Conservation (phyloP, 2,113 vertebrate species). For the Antigone vipio region DNA sequence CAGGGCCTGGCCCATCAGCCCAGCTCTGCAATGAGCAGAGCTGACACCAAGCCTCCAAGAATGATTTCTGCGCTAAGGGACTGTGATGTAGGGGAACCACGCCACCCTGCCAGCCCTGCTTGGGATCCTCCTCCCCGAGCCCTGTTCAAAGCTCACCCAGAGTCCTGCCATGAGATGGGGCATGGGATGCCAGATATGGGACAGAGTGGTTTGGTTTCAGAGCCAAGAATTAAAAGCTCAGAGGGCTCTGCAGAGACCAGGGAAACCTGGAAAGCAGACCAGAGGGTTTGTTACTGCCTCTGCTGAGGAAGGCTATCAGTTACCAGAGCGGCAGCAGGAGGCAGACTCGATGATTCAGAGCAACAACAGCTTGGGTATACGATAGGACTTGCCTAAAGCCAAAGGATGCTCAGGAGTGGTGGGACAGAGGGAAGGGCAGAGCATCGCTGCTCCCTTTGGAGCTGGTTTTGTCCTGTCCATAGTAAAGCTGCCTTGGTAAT, state of each 20-base stretch:
- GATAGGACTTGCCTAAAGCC: conserved; percentile 5
- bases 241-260: background rate
- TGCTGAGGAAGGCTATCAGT: background rate
- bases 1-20: background rate
- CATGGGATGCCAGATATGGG: background rate
- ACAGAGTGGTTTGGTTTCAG: background rate
- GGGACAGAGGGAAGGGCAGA: background rate
- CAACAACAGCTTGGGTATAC: background rate
- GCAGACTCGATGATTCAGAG: background rate
- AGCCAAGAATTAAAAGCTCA: background rate
- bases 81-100: background rate
- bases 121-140: fast-evolving
- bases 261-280: background rate
- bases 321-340: background rate
- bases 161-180: background rate
- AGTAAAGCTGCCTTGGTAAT: background rate
- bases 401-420: background rate
- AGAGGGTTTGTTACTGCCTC: background rate
- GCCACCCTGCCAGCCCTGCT: background rate
- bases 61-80: background rate
- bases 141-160: background rate
- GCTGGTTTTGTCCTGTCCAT: background rate
- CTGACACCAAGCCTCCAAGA: background rate
- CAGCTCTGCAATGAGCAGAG: background rate
- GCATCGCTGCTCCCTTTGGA: background rate